These are phyloP conservation scores for Squalus acanthias DNA, from an alignment of 2,797 vertebrate genomes.

Conservation along the genomic window DNA sequence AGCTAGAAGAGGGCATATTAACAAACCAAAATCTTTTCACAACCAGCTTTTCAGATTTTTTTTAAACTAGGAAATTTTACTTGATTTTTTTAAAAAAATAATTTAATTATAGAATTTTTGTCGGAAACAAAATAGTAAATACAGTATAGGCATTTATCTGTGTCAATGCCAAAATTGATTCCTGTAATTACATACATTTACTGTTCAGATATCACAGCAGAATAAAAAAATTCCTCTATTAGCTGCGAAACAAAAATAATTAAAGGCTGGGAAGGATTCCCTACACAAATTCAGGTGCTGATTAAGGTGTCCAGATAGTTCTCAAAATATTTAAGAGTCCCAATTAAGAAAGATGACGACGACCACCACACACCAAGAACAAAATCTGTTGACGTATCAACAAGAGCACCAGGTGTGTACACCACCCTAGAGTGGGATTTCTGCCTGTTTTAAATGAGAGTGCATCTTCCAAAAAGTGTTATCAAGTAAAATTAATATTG, in stretches of 20 bases:
- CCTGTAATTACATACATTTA: background rate
- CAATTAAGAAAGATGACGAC: background rate
- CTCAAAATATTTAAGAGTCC: background rate
- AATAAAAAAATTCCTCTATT: background rate
- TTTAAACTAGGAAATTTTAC: background rate
- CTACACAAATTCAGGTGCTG: background rate
- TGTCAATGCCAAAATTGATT: background rate
- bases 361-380: background rate
- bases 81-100: background rate
- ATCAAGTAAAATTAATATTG: background rate
- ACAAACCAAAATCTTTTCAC: background rate
- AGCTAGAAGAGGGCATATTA: background rate
- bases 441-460: background rate
- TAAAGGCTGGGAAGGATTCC: background rate
- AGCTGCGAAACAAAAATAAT: background rate
- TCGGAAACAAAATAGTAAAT: background rate
- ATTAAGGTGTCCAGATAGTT: background rate
- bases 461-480: background rate
- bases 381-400: background rate
- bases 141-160: background rate
- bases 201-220: background rate
- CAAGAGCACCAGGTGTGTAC: background rate
- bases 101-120: background rate
- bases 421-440: background rate
- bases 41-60: background rate